Evolutionary conservation across 2,888 invertebrate genomes (phyloP).

Genomic region (Neoscelio sp.): DNA sequence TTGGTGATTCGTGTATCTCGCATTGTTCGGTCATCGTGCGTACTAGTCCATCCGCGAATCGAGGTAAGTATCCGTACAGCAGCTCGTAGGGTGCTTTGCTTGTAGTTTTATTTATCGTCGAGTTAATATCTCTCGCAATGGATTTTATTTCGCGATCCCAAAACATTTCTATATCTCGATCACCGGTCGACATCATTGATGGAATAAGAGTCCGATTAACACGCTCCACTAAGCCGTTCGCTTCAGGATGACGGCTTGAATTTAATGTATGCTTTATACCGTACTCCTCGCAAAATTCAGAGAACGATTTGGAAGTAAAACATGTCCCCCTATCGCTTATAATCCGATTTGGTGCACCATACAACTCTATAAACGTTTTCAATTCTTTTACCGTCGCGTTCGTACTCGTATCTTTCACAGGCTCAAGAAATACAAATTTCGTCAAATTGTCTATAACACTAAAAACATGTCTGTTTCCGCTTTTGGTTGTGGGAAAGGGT

Average conservation of each 20-base stretch:
- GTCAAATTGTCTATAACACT: conserved; percentile 45
- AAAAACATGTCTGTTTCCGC: conserved; percentile 56
- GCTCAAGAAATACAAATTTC: conserved; percentile 46
- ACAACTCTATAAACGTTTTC: conserved; percentile 54
- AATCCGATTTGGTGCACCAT: conserved; percentile 38
- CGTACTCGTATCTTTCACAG: conserved; percentile 56
- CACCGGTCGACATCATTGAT: conserved; percentile 1
- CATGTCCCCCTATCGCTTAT: conserved; percentile 44
- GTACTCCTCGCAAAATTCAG: conserved; percentile 20
- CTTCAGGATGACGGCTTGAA: conserved; percentile 52
- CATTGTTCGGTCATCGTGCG: neutral
- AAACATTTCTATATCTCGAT: neutral
- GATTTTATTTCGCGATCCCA: conserved; percentile 44
- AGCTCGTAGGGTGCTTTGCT: conserved; percentile 44
- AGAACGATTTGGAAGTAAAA: conserved; percentile 35
- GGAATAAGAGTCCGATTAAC: conserved; percentile 48
- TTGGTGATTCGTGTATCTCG: no score
- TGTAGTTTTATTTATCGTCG: conserved; percentile 31
- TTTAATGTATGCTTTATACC: conserved; percentile 37
- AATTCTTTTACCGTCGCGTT: conserved; percentile 40
- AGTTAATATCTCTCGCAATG: conserved; percentile 36
- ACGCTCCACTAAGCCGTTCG: conserved; percentile 54
- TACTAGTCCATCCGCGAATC: conserved; percentile 38
- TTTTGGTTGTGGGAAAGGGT: conserved; percentile 39
- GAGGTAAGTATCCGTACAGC: conserved; percentile 53